Base-by-base conservation (phyloP, 2,797 vertebrate genomes). In the Myotis daubentonii region DNA sequence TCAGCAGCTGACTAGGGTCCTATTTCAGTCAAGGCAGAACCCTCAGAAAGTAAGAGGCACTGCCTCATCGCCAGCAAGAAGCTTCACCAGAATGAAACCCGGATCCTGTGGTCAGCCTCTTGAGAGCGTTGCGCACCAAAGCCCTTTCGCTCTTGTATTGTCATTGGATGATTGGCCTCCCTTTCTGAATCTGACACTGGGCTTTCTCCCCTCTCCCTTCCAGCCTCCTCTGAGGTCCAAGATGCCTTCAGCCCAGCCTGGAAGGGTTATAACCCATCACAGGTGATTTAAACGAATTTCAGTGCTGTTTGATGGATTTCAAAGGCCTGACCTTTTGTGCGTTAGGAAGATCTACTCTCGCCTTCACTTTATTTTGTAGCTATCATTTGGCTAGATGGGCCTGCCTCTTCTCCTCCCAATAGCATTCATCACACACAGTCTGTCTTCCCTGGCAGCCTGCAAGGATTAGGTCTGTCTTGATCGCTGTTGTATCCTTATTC, bases 271-370 rank as follows among this genome's bases (percentile, higher is more conserved):
- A 96, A 80, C 20, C 41, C 1, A 8, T 95, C 92, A 74, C 74
- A 95, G 74, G 93, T 96, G 95, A 83, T 96, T 97, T 97, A 96
- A 94, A 95, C 78, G 96, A 92, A 96, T 93, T 96, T 94, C 70
- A 53, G 36, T 90, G 79, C 78, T 75, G n/a, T 68, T 60, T 96
- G 95, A 96, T 95, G 70, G 79, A 95, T 97, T 95, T 76, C 53
- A 86, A 94, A 87, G 96, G 74, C 75, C 92, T 96, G 93, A 96
- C 93, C 92, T 93, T 83, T 75, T 65, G 53, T 70, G 88, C 93
- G 86, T 96, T 95, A 91, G n/a, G 88, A 97, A 97, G 92, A 96
- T 87, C 88, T 91, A 80, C 94, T 95, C 84, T 95, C 19, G 3
- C 93, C 74, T 95, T 93, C 85, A 85, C 95, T 93, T 92, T 82